A percentile compares a stretch with the other conserved stretches of the same genome.
Conservation (phyloP, 2,113 vertebrate genomes). For the Rhinoptilus africanus region DNA sequence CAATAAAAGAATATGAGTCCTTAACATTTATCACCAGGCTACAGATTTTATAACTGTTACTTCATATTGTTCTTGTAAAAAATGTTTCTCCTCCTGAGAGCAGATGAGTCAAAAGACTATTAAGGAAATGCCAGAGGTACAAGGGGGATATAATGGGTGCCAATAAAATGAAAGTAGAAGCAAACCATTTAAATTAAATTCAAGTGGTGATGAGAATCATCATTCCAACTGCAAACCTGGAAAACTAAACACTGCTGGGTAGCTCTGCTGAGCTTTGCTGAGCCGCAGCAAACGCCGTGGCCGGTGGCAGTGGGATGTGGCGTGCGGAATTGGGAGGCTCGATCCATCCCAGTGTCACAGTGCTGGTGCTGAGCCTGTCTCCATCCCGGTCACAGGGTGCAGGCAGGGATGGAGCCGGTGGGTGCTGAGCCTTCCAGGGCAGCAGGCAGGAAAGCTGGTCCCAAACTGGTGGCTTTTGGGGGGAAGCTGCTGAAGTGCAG, state of each 20-base stretch:
- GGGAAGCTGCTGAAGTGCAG: not conserved
- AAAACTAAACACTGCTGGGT: not conserved
- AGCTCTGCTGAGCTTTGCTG: not conserved
- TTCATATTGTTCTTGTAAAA: slow-evolving; percentile 52
- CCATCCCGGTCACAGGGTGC: accelerated
- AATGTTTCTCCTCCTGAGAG: slow-evolving; percentile 52
- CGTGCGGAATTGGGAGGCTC: accelerated
- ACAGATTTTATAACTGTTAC: slow-evolving; percentile 57
- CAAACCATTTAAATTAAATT: not conserved
- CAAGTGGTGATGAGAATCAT: slow-evolving; percentile 43
- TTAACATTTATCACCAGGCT: slow-evolving; percentile 52
- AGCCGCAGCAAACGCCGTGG: not conserved
- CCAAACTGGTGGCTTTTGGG: not conserved
- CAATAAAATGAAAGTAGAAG: slow-evolving; percentile 20
- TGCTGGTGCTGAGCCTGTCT: not conserved
- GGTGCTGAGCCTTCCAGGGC: not conserved
- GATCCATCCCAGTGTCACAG: not conserved
- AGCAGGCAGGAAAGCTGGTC: not conserved
- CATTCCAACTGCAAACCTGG: slow-evolving; percentile 46
- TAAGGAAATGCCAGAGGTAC: slow-evolving; percentile 29
- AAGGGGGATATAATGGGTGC: slow-evolving; percentile 1
- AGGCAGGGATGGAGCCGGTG: not conserved
- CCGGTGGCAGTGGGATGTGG: accelerated
- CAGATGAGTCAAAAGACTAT: slow-evolving; percentile 42
- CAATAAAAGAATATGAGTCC: slow-evolving; percentile 55